Evolutionary conservation across 2,797 vertebrate species (phyloP).

Genomic region (Eleutherodactylus coqui): DNA sequence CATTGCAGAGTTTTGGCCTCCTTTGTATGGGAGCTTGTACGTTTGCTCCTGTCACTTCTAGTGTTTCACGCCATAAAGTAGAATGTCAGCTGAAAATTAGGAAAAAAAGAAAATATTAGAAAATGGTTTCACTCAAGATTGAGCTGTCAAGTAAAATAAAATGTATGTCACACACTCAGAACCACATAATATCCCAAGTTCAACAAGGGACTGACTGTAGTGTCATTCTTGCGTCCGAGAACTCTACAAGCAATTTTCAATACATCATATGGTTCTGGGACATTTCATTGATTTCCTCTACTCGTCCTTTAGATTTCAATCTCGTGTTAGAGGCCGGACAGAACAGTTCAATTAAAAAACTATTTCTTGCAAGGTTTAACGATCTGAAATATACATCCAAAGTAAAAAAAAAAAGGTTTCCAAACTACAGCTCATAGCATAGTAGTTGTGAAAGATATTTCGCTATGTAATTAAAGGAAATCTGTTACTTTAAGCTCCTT

Average conservation of each 20-base stretch:
- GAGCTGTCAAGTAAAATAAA: constrained; percentile 35
- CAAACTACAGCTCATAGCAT: background rate
- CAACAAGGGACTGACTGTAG: constrained; percentile 18
- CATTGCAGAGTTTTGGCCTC: background rate
- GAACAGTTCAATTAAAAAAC: constrained; percentile 40
- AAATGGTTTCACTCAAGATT: constrained; percentile 50
- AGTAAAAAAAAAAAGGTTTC: background rate
- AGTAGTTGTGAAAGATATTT: background rate
- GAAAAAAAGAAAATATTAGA: constrained; percentile 52
- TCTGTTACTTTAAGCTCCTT: too few relatives aligned
- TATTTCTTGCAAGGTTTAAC: constrained; percentile 9
- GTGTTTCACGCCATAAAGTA: constrained; percentile 32
- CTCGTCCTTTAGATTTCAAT: constrained; percentile 21
- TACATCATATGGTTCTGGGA: constrained; percentile 23
- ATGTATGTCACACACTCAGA: constrained; percentile 45
- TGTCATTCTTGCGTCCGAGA: background rate
- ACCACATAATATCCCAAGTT: constrained; percentile 37
- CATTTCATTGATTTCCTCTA: constrained; percentile 39
- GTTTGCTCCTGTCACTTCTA: constrained; percentile 29
- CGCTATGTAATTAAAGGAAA: background rate
- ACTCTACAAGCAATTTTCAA: constrained; percentile 20
- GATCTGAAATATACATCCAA: background rate
- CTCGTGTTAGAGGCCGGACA: constrained; percentile 6
- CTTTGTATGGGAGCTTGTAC: constrained; percentile 1
- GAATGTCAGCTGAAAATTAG: constrained; percentile 37